Evolutionary conservation across 2,888 invertebrate genomes (phyloP).

Genomic region (Acanthoscelides obtectus): DNA sequence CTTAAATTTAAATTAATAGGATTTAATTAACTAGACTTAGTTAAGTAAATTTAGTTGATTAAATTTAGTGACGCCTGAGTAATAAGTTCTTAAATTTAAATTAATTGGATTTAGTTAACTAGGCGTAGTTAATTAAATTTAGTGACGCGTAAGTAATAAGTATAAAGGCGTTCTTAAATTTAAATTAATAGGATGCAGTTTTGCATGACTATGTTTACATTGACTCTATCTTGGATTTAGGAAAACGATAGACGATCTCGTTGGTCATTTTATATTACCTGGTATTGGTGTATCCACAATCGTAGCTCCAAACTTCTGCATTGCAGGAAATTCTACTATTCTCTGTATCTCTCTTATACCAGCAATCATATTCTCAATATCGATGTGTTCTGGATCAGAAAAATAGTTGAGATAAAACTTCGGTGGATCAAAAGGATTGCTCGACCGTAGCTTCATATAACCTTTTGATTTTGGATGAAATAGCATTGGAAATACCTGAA

Average conservation of each 20-base stretch:
- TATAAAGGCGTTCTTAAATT: too few relatives aligned
- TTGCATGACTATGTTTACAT: too few relatives aligned
- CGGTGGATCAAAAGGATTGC: slow-evolving; percentile 67
- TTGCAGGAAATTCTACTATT: slow-evolving; percentile 47
- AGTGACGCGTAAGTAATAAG: too few relatives aligned
- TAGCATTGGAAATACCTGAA: slow-evolving; percentile 60
- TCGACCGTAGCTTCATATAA: slow-evolving; percentile 60
- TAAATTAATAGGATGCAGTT: too few relatives aligned
- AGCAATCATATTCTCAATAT: slow-evolving; percentile 40
- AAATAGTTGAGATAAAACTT: slow-evolving; percentile 76
- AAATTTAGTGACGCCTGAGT: too few relatives aligned
- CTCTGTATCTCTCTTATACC: slow-evolving; percentile 50
- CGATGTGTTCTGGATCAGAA: slow-evolving; percentile 55
- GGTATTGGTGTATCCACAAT: slow-evolving; percentile 20
- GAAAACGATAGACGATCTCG: background rate
- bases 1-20: too few relatives aligned
- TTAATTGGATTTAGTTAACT: too few relatives aligned
- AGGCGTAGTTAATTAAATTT: too few relatives aligned
- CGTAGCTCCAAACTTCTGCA: slow-evolving; percentile 38
- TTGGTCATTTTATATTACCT: too few relatives aligned
- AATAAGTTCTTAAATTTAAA: too few relatives aligned
- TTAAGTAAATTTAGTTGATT: too few relatives aligned
- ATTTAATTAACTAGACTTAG: too few relatives aligned
- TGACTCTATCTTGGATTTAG: background rate
- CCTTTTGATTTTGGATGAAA: slow-evolving; percentile 69